Percentiles rank a stretch among this genome's conserved stretches.
Evolutionary conservation across 2,888 invertebrate genomes (phyloP).

Genomic region (Belgica antarctica): DNA sequence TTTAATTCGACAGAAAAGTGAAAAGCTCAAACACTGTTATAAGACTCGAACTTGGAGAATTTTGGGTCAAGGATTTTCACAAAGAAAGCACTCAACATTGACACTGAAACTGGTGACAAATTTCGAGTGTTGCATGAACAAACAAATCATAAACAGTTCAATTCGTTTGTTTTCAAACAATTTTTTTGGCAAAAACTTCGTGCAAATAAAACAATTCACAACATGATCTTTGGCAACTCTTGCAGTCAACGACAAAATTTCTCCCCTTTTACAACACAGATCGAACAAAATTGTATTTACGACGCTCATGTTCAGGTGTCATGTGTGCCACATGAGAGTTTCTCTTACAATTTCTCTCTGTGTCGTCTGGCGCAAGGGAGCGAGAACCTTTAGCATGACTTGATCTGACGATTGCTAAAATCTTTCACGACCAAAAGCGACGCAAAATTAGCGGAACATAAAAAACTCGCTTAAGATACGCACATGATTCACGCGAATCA

Average conservation of each 20-base stretch:
- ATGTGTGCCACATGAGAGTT: not conserved
- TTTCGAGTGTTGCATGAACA: too few relatives aligned
- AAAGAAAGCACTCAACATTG: too few relatives aligned
- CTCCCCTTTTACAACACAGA: not conserved
- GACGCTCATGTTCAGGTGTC: constrained; percentile 26
- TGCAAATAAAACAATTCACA: constrained; percentile 1
- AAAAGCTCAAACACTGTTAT: too few relatives aligned
- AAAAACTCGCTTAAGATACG: constrained; percentile 5
- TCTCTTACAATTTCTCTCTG: not conserved
- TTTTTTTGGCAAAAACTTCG: too few relatives aligned
- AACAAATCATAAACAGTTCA: too few relatives aligned
- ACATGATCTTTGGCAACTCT: constrained; percentile 9
- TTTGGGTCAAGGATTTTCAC: too few relatives aligned
- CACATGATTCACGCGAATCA: constrained; percentile 14
- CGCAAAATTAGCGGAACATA: constrained; percentile 14
- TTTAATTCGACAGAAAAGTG: too few relatives aligned
- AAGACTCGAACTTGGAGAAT: too few relatives aligned
- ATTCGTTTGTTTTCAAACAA: too few relatives aligned
- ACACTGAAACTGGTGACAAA: too few relatives aligned
- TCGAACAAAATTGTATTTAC: constrained; percentile 25
- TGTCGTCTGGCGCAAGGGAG: too few relatives aligned
- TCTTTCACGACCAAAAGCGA: not conserved
- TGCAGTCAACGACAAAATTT: constrained; percentile 14
- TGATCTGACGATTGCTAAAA: not conserved
- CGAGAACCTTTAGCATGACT: not conserved